Evolutionary conservation across 2,888 invertebrate species (phyloP), one percentile per base, ranked within the genome.

Genomic region (Gastracanthus pulcherrimus): DNA sequence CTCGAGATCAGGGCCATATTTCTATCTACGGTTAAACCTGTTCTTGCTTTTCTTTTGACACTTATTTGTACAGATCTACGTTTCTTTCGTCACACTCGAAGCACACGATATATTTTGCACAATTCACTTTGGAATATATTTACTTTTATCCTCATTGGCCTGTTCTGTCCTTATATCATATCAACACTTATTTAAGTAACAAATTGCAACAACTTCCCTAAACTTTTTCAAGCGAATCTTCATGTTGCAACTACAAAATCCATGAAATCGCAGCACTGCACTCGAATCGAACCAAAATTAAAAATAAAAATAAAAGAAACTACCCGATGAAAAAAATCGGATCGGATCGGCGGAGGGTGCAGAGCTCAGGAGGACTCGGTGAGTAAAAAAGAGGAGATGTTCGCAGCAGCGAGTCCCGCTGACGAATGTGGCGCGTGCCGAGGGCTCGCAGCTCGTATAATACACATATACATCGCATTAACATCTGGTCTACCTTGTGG

Each of bases 401-500:
- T 74, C 78, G 31, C 67, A 6, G 36, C 31, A n/a, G 64, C 29
- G 64, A 45, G 67, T 13, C 41, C 11, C 58, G 45, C 3, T 11
- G 45, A 34, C 60, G 64, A 77, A 60, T 81, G 81, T 45, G n/a
- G 60, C 76, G 77, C 79, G 78, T 70, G 75, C 70, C 78, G 36
- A 34, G 34, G 31, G 60, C 58, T n/a, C 66, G 29, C n/a, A n/a
- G 41, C 34, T 11, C 48, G 76, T n/a, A n/a, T n/a, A n/a, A n/a
- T n/a, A n/a, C n/a, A n/a, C n/a, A n/a, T n/a, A n/a, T n/a, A n/a
- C n/a, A n/a, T n/a, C 58, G 16, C 67, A 87, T 89, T 88, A 90
- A 90, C 91, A 91, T 91, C 91, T 91, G 90, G 89, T 87, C 86
- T n/a, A n/a, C 86, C 87, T 82, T 84, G 79, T 34, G 75, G 79